Conservation (phyloP, 2,888 invertebrate genomes). For the Drosophila merina region DNA sequence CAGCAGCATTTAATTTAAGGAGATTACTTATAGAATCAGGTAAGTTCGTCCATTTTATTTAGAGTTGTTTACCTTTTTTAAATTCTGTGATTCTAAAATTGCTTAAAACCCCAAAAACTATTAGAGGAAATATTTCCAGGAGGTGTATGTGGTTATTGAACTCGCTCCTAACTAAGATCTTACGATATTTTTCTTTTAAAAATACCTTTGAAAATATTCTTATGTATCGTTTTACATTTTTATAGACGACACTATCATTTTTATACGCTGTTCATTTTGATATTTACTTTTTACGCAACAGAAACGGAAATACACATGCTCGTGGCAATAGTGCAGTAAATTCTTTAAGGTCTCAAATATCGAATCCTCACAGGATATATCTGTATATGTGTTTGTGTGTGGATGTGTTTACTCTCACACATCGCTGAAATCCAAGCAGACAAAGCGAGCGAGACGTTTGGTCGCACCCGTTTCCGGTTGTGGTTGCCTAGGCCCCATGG, state of each 20-base stretch:
- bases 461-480: constrained; percentile 41
- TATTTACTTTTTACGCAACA: constrained; percentile 6
- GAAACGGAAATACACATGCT: background rate
- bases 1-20: constrained; percentile 5
- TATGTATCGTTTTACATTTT: background rate
- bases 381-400: constrained; percentile 6
- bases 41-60: background rate
- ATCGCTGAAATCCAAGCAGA: constrained; percentile 31
- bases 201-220: background rate
- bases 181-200: too few species aligned
- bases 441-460: constrained; percentile 43
- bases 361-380: constrained; percentile 24
- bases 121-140: too few species aligned
- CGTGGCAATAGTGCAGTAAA: constrained; percentile 26
- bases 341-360: constrained; percentile 33
- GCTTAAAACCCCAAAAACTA: background rate
- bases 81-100: background rate
- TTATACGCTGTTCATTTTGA: constrained; percentile 17
- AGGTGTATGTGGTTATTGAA: too few species aligned
- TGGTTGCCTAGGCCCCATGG: constrained; percentile 37
- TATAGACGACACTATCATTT: background rate
- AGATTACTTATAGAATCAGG: background rate
- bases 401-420: constrained; percentile 4
- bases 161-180: too few species aligned
- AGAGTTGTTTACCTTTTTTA: background rate